Base-by-base conservation (phyloP, 2,888 invertebrate species). In the Agrochola lychnidis region DNA sequence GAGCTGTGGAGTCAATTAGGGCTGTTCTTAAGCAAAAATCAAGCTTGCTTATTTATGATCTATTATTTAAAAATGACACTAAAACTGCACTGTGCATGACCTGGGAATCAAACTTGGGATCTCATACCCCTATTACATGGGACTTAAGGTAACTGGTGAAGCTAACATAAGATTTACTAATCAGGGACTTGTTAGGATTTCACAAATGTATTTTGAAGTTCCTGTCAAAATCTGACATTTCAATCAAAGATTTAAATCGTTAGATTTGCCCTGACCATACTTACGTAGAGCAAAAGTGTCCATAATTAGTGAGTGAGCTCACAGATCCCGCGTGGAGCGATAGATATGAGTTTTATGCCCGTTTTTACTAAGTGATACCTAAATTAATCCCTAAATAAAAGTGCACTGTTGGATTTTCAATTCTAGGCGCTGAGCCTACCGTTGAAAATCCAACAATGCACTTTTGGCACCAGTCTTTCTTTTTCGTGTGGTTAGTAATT, bases 71-170 rank as follows among this genome's bases (percentile, higher is more conserved):
- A n/a, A n/a, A 51, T 45, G n/a, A 61, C 25, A 25, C 51, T 25
- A 51, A 78, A 76, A 67, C 25, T 78, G 59, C 76, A 70, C 25
- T 77, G 12, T n/a, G 14, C 42, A 19, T 19, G 51, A 59, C 36
- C 56, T 59, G 16, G 64, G 64, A 53, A 73, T 45, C 36, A 53
- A 64, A 80, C 25, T 25, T 64, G 51, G 14, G 73, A 78, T 73
- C 80, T 80, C 57, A 53, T 51, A 67, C 4, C 9, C 48, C 6
- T 68, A 42, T 14, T 9, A 42, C 14, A 48, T 42, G 51, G 51
- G 51, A 0, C 5, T 36, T 16, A 3, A 53, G 30, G 22, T 61
- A 51, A n/a, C 30, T 72, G 4, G 53, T 40, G 16, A 75, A n/a
- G 45, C 1, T 25, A 62, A 40, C 12, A 36, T 78, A 36, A 42